These are phyloP conservation scores for Chaetura pelagica DNA, from an alignment of 2,113 vertebrate genomes.

Conservation along the genomic window DNA sequence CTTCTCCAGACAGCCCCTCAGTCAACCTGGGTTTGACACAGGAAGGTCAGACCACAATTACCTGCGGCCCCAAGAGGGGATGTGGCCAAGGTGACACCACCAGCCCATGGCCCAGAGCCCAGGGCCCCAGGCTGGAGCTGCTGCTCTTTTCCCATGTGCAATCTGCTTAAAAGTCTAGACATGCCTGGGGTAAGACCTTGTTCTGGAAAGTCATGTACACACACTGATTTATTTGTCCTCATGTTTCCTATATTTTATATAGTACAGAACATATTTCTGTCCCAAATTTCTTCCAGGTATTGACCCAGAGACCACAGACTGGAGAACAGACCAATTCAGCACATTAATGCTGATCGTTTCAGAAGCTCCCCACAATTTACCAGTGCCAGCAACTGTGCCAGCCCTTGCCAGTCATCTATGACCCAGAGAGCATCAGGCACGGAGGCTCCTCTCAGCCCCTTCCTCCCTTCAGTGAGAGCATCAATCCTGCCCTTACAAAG, in stretches of 20 bases:
- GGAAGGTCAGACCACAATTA: neutral
- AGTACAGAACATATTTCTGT: neutral
- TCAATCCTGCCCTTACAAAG: neutral
- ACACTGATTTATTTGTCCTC: neutral
- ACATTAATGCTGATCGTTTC: fast-evolving
- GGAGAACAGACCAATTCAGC: neutral
- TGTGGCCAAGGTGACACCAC: neutral
- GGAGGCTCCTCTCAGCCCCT: neutral
- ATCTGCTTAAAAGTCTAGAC: neutral
- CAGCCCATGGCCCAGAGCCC: neutral
- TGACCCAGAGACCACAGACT: fast-evolving
- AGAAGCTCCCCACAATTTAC: neutral
- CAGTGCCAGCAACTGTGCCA: neutral
- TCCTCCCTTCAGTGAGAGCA: neutral
- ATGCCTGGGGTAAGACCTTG: neutral
- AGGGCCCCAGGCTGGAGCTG: neutral
- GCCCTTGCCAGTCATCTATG: neutral
- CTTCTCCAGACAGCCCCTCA: neutral
- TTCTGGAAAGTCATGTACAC: neutral
- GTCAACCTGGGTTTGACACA: neutral
- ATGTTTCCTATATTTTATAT: neutral
- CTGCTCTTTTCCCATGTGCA: neutral
- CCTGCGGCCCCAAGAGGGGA: fast-evolving
- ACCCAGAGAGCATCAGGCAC: fast-evolving
- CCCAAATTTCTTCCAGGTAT: neutral